Evolutionary conservation across 30 jellyfish, hydroid and myxozoan species (phyloP), one percentile per base, ranked within the genome.

Genomic region (Chironex yamaguchii): DNA sequence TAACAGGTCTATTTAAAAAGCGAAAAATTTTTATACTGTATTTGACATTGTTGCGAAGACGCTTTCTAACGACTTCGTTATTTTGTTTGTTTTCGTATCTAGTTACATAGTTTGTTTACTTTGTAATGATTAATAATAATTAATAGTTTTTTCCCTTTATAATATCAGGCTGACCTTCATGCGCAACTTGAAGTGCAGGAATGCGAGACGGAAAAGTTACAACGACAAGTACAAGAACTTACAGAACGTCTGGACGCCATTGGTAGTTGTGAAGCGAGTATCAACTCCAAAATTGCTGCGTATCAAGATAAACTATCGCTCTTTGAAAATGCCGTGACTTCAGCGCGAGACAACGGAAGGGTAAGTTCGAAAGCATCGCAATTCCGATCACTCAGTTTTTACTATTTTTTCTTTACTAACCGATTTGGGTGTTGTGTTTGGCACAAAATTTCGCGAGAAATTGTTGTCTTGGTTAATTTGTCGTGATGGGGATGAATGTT

Each of bases 141-240:
- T n/a, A n/a, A n/a, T n/a, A n/a, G n/a, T n/a, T n/a, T n/a, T n/a
- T n/a, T n/a, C n/a, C n/a, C n/a, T n/a, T n/a, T n/a, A n/a, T n/a
- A n/a, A 42, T 17, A 42, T 42, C 73, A 91, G 98, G 96, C 98
- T 30, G 93, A 79, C 79, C 85, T 88, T 24, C 86, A 91, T 54
- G 81, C 98, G 4, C 89, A 81, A 63, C 51, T 85, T 28, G 71
- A 76, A 25, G 13, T 74, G 34, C 50, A 89, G 32, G 91, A 62
- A 4, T 66, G 58, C 52, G 54, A 65, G 67, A 84, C 78, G 1
- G 69, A 69, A 0, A 33, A 48, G 50, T 27, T 91, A 14, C 97
- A 86, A 25, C 62, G 30, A 29, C 97, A 90, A 76, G 62, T 90
- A 42, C 88, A 74, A 62, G 95, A 90, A 74, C 74, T 82, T 4